phyloP scores from a whole-genome alignment of 2,113 vertebrate genomes.

The Psilopsiagon aymara region DNA sequence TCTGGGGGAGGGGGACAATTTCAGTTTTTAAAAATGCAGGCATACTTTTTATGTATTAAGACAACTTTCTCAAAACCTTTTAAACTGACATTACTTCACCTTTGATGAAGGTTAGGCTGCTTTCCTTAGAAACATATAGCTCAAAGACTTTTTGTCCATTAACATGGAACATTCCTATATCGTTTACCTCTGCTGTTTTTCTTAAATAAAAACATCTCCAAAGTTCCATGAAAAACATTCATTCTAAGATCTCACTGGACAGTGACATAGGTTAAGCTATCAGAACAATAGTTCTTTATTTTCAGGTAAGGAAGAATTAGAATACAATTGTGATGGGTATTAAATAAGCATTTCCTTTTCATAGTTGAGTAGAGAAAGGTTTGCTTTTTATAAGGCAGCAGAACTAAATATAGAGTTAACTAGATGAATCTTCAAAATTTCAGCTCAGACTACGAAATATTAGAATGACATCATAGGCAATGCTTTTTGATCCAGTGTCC shows the following conservation, averaged over 20 bases:
- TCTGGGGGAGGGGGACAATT: background rate
- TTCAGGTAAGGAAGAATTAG: background rate
- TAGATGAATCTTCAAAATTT: background rate
- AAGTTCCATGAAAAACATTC: background rate
- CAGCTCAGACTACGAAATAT: background rate
- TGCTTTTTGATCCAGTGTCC: background rate
- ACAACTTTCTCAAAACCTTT: background rate
- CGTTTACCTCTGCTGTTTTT: background rate
- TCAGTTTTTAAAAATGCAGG: background rate
- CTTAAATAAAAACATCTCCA: background rate
- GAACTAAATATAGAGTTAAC: background rate
- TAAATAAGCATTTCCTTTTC: background rate
- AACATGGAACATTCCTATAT: background rate
- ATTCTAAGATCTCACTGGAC: background rate
- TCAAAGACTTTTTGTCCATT: background rate
- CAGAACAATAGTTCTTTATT: background rate
- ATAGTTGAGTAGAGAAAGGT: background rate
- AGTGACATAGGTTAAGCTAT: background rate
- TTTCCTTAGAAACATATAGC: background rate
- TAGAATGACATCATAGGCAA: background rate
- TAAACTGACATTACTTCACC: background rate
- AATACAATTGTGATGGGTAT: background rate
- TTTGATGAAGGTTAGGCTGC: background rate
- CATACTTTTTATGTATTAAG: background rate
- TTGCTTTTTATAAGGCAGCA: background rate